These are phyloP conservation scores for Limosa lapponica DNA, from an alignment of 2,797 vertebrate genomes.

Conservation along the genomic window DNA sequence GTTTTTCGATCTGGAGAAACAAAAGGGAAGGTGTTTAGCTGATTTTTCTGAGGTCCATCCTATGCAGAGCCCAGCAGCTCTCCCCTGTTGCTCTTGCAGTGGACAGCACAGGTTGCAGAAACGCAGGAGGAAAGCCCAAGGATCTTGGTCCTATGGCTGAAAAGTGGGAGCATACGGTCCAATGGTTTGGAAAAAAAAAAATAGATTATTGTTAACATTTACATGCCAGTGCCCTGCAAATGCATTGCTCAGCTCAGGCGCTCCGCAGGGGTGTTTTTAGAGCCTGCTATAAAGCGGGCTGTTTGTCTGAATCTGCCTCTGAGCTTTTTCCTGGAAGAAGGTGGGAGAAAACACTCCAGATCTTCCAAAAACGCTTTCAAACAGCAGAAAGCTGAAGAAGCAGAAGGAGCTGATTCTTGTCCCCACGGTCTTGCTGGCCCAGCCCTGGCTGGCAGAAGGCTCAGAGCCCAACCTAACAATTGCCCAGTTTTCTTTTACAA, in stretches of 20 bases:
- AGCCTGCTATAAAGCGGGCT: not conserved
- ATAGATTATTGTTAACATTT: not conserved
- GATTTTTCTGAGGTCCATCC: not conserved
- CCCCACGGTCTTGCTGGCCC: not conserved
- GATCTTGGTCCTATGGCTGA: fast-evolving
- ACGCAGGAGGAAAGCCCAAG: not conserved
- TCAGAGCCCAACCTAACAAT: not conserved
- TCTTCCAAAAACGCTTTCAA: not conserved
- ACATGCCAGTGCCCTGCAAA: not conserved
- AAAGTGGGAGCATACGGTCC: fast-evolving
- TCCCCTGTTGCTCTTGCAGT: not conserved
- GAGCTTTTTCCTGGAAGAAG: not conserved
- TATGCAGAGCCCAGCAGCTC: not conserved
- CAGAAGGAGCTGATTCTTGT: not conserved
- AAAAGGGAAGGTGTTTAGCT: not conserved
- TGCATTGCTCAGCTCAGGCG: not conserved
- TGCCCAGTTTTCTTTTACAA: not conserved
- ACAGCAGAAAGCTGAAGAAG: not conserved
- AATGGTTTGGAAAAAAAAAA: not conserved
- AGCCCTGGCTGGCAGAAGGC: not conserved
- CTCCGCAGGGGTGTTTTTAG: fast-evolving
- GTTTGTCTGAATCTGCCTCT: not conserved
- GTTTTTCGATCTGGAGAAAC: slow-evolving; percentile 58
- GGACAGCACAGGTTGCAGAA: not conserved
- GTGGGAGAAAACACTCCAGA: not conserved